Evolutionary conservation across 2,888 invertebrate genomes (phyloP).

Genomic region (Hyles lineata): DNA sequence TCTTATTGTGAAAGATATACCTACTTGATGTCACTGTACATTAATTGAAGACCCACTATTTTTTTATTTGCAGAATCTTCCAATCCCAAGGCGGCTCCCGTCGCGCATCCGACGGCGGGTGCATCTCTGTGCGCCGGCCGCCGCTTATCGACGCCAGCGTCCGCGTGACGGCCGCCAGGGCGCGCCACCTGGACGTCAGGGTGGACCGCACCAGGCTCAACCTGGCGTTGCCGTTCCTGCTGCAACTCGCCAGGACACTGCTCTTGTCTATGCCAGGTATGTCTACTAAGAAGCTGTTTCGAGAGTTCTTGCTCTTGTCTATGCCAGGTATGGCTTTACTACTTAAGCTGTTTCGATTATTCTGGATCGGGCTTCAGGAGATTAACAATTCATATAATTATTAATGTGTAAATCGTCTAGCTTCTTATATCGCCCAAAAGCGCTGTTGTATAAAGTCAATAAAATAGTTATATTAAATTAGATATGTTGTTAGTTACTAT

Average conservation of each 20-base stretch:
- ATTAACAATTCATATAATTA: too few relatives aligned
- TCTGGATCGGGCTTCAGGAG: too few relatives aligned
- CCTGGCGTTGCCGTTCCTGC: slow-evolving; percentile 89
- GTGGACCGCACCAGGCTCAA: slow-evolving; percentile 90
- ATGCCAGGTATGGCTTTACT: slow-evolving; percentile 74
- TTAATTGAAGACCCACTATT: not conserved
- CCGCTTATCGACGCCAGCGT: slow-evolving; percentile 89
- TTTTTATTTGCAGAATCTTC: slow-evolving; percentile 82
- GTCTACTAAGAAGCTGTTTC: not conserved
- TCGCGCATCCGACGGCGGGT: slow-evolving; percentile 76
- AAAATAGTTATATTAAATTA: too few relatives aligned
- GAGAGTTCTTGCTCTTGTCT: slow-evolving; percentile 82
- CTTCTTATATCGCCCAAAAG: too few relatives aligned
- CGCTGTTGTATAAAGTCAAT: too few relatives aligned
- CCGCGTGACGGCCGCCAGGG: slow-evolving; percentile 86
- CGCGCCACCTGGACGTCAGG: slow-evolving; percentile 87
- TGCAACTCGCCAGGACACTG: slow-evolving; percentile 85
- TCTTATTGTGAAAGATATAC: too few relatives aligned
- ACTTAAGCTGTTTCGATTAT: too few relatives aligned
- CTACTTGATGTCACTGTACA: too few relatives aligned
- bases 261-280: slow-evolving; percentile 85
- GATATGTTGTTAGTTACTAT: too few relatives aligned
- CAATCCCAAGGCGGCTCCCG: slow-evolving; percentile 86
- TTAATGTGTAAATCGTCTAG: too few relatives aligned
- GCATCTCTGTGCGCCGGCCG: slow-evolving; percentile 87